Conservation (phyloP, 2,888 invertebrate species). For the Lamproptera curius region DNA sequence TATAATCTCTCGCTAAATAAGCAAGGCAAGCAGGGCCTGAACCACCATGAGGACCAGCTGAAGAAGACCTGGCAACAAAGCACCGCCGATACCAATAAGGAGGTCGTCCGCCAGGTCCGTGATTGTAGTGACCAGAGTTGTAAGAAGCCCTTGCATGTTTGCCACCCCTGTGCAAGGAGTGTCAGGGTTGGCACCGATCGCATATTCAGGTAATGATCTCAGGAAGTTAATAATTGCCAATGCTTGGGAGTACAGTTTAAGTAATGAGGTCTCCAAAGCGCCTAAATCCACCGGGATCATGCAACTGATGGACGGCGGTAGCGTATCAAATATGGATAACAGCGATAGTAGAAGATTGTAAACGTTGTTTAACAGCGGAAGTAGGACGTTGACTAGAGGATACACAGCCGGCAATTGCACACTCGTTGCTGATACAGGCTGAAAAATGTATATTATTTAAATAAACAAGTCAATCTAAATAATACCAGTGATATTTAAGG, state of each 20-base stretch:
- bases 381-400: conserved; percentile 63
- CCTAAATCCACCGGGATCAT: conserved; percentile 63
- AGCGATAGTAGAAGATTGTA: conserved; percentile 67
- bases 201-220: conserved; percentile 57
- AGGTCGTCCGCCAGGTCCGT: conserved; percentile 58
- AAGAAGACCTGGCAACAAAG: conserved; percentile 56
- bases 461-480: too few relatives aligned
- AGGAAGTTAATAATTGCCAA: conserved; percentile 67
- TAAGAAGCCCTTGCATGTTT: conserved; percentile 52
- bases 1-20: conserved; percentile 37
- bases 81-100: conserved; percentile 55
- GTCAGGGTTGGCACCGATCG: conserved; percentile 57
- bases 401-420: conserved; percentile 68
- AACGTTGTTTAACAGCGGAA: conserved; percentile 67
- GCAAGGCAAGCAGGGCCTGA: conserved; percentile 45
- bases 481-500: too few relatives aligned
- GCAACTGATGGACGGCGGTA: conserved; percentile 59
- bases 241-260: conserved; percentile 66
- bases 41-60: conserved; percentile 59
- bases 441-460: too few relatives aligned
- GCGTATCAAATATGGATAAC: conserved; percentile 65
- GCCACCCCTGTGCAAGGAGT: conserved; percentile 43
- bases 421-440: conserved; percentile 53
- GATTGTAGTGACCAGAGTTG: conserved; percentile 45
- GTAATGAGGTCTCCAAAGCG: conserved; percentile 60